Conservation (phyloP, 2,113 vertebrate species). For the Struthidea cinerea region DNA sequence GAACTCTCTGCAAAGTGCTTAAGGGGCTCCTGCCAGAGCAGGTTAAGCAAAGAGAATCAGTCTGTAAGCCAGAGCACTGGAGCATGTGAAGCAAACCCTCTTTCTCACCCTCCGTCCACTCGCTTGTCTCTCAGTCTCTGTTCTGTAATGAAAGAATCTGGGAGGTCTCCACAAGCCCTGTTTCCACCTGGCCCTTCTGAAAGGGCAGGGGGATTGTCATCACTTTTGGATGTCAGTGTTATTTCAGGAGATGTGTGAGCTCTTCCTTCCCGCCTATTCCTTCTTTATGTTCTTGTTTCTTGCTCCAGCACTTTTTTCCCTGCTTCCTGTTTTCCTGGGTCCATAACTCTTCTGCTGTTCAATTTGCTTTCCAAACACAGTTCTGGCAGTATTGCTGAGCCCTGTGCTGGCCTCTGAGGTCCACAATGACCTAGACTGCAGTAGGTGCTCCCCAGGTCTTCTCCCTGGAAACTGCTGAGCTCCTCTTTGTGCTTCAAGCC, state of each 20-base stretch:
- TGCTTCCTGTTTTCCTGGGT: background rate
- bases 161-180: accelerated
- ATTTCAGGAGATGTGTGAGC: background rate
- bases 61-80: background rate
- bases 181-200: background rate
- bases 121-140: background rate
- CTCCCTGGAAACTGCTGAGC: background rate
- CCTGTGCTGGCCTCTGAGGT: background rate
- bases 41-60: background rate
- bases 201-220: background rate
- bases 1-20: background rate
- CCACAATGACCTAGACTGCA: background rate
- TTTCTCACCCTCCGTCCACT: background rate
- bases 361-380: background rate
- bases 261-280: background rate
- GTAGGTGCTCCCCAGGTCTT: background rate
- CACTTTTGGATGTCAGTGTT: accelerated
- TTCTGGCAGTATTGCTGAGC: background rate
- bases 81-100: accelerated
- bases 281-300: background rate
- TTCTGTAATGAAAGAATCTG: background rate
- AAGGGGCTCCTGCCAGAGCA: background rate
- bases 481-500: background rate
- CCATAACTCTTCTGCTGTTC: background rate
- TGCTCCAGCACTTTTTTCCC: background rate